Conservation (phyloP, 2,113 vertebrate genomes). For the Bostrychus sinensis region DNA sequence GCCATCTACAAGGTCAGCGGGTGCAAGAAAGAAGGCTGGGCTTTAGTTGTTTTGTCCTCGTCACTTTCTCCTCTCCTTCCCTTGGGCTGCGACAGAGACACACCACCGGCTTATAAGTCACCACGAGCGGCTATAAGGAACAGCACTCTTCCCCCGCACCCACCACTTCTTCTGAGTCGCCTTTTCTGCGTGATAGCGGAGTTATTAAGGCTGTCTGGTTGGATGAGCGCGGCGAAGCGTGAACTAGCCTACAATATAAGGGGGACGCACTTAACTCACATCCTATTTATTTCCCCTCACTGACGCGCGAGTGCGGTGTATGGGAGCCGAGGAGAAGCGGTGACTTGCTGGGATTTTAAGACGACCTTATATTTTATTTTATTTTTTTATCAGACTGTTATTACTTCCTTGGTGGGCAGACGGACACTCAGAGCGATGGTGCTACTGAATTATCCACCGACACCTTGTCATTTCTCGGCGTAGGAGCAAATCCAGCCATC, state of each 20-base stretch:
- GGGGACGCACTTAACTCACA: conserved; percentile 54
- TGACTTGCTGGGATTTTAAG: conserved; percentile 74
- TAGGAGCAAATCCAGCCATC: conserved; percentile 12
- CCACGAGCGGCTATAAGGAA: conserved; percentile 26
- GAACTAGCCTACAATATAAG: conserved; percentile 24
- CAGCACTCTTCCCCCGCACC: background rate
- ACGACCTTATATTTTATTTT: conserved; percentile 34
- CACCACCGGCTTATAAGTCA: conserved; percentile 17
- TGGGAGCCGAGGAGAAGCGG: conserved; percentile 27
- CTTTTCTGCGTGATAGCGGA: conserved; percentile 12
- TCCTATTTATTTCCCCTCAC: conserved; percentile 41
- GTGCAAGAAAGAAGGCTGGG: conserved; percentile 74
- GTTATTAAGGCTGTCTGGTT: conserved; percentile 10
- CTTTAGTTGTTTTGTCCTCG: conserved; percentile 64
- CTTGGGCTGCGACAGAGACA: conserved; percentile 56
- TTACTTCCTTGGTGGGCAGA: conserved; percentile 56
- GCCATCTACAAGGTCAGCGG: conserved; percentile 78
- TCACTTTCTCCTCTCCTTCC: conserved; percentile 66
- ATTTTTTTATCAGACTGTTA: conserved; percentile 25
- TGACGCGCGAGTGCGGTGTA: conserved; percentile 50
- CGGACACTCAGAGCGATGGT: conserved; percentile 68
- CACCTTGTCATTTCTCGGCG: conserved; percentile 62
- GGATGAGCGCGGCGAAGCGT: conserved; percentile 45
- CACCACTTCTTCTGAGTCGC: conserved; percentile 5
- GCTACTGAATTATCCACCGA: conserved; percentile 60